phyloP scores from a whole-genome alignment of 2,888 invertebrate species.

The Augiades crinisus region DNA sequence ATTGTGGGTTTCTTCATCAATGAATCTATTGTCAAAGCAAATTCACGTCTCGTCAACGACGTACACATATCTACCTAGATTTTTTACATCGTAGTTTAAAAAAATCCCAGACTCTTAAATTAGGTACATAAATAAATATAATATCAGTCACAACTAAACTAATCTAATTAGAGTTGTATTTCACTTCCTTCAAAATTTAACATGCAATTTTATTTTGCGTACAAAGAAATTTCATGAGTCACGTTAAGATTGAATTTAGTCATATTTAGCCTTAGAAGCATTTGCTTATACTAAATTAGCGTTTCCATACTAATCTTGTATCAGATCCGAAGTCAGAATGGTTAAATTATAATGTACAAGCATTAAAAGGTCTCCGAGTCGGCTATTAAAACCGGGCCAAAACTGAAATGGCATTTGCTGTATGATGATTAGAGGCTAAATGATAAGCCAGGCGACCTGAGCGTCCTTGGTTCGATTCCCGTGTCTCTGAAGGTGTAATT shows the following conservation, averaged over 20 bases:
- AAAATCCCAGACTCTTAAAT: no score
- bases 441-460: conserved; percentile 74
- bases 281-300: conserved; percentile 27
- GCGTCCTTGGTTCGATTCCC: conserved; percentile 76
- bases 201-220: not conserved
- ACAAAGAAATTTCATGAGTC: conserved; percentile 10
- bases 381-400: conserved; percentile 68
- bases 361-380: conserved; percentile 52
- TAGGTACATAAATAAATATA: no score
- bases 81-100: no score
- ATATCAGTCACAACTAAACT: no score
- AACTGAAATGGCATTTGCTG: conserved; percentile 75
- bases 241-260: conserved; percentile 6
- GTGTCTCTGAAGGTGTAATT: conserved; percentile 78
- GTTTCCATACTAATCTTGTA: conserved; percentile 35
- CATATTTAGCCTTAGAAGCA: conserved; percentile 8
- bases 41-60: no score
- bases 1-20: no score
- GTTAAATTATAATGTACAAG: conserved; percentile 57
- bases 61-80: no score
- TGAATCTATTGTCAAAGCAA: no score
- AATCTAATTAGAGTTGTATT: no score
- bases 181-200: no score
- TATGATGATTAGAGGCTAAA: conserved; percentile 75
- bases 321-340: conserved; percentile 53